These are phyloP conservation scores for Blomia tropicalis DNA, from an alignment of 2,888 invertebrate genomes.

Conservation along the genomic window DNA sequence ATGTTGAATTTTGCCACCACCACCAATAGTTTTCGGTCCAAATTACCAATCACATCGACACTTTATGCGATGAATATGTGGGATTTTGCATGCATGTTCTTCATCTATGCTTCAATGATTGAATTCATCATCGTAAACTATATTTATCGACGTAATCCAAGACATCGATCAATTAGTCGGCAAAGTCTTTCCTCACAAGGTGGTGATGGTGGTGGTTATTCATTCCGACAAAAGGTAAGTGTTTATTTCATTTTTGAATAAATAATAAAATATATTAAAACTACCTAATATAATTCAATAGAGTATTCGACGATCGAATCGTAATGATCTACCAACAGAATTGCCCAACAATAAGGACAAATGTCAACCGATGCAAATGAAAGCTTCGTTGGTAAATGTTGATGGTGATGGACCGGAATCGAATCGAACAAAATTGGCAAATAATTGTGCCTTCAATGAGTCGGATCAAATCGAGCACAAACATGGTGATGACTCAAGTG, in stretches of 20 bases:
- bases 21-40: slow-evolving; percentile 40
- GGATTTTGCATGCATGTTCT: slow-evolving; percentile 80
- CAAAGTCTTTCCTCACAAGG: slow-evolving; percentile 12
- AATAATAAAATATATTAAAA: neutral
- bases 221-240: slow-evolving; percentile 12
- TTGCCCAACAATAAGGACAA: neutral
- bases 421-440: neutral
- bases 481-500: neutral
- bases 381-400: neutral
- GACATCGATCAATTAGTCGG: slow-evolving; percentile 18
- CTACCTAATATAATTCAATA: neutral
- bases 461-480: neutral
- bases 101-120: slow-evolving; percentile 80
- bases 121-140: slow-evolving; percentile 92
- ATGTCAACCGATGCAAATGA: neutral
- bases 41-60: slow-evolving; percentile 80
- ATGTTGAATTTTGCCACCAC: slow-evolving; percentile 97
- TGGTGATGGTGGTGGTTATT: neutral
- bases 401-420: neutral
- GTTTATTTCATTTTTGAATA: no score
- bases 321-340: neutral
- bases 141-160: slow-evolving; percentile 60
- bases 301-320: neutral
- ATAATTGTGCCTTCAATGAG: neutral
- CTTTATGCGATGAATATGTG: slow-evolving; percentile 89